These are phyloP conservation scores for Siniperca obscura DNA, from an alignment of 2,797 vertebrate genomes.

Conservation along the genomic window DNA sequence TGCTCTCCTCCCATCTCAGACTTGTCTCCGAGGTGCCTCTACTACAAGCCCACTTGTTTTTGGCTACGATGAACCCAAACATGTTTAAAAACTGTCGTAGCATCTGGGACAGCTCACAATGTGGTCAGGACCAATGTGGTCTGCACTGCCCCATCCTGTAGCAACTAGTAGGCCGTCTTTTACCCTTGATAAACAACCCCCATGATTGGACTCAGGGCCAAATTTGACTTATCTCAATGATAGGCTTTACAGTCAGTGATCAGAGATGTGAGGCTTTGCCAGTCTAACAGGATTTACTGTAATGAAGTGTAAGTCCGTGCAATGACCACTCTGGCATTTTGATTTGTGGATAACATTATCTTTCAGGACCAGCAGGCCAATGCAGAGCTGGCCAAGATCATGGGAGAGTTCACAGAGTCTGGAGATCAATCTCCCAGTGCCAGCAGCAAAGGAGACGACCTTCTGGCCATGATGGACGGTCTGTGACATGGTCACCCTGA, in stretches of 20 bases:
- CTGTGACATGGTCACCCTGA: conserved; percentile 79
- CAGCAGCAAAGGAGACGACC: conserved; percentile 93
- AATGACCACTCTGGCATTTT: conserved; percentile 21
- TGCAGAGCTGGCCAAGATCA: conserved; percentile 92
- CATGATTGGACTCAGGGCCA: conserved; percentile 11
- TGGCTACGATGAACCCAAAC: not conserved
- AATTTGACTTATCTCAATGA: conserved; percentile 15
- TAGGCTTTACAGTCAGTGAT: conserved; percentile 26
- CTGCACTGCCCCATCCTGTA: not conserved
- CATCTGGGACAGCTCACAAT: not conserved
- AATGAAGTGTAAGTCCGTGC: conserved; percentile 37
- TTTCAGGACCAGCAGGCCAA: conserved; percentile 90
- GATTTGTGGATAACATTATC: conserved; percentile 59
- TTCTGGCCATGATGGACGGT: conserved; percentile 96
- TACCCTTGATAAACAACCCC: conserved; percentile 28
- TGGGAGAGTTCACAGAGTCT: conserved; percentile 90
- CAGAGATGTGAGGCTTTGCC: conserved; percentile 41
- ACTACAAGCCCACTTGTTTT: not conserved
- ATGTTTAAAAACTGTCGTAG: not conserved
- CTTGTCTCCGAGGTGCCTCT: not conserved
- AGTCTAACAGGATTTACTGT: conserved; percentile 58
- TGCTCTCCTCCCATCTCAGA: not conserved
- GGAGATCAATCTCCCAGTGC: conserved; percentile 77
- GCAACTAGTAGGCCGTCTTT: conserved; percentile 9
- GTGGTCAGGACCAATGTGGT: not conserved